A percentile compares a stretch with the other conserved stretches of the same genome.
phyloP scores from a whole-genome alignment of 2,113 vertebrate genomes.

The Procavia capensis region DNA sequence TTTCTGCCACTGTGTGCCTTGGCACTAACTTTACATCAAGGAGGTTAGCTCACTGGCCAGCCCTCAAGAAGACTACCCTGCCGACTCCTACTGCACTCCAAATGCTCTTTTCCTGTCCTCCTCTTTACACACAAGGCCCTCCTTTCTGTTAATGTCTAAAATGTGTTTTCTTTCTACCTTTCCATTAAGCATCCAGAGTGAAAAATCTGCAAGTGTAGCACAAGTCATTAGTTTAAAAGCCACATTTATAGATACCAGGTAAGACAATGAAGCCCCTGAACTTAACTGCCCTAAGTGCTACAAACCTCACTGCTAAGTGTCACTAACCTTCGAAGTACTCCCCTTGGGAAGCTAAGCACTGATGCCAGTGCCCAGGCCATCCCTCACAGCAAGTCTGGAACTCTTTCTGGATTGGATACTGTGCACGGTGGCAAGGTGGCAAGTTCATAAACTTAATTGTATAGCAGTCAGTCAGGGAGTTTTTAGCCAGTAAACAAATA shows the following conservation, averaged over 20 bases:
- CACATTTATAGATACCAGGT: background rate
- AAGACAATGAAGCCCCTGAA: no score
- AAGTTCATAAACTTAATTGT: no score
- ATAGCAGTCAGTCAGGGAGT: no score
- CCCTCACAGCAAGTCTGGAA: no score
- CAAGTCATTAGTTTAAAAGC: background rate
- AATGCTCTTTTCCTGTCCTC: background rate
- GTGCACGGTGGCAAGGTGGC: no score
- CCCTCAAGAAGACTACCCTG: background rate
- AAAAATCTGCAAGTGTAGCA: background rate
- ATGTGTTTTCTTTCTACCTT: background rate
- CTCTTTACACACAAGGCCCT: background rate
- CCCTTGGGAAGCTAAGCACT: no score
- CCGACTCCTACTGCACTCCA: background rate
- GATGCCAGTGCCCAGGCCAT: no score
- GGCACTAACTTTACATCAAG: background rate
- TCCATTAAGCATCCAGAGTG: background rate
- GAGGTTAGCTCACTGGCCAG: background rate
- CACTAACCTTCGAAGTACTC: no score
- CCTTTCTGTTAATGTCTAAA: background rate
- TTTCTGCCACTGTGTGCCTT: background rate
- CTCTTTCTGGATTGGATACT: no score
- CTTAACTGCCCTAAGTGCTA: no score
- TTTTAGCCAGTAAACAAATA: no score
- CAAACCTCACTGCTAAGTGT: no score